Conservation (phyloP, 2,113 vertebrate species). For the Rhinogobius similis region DNA sequence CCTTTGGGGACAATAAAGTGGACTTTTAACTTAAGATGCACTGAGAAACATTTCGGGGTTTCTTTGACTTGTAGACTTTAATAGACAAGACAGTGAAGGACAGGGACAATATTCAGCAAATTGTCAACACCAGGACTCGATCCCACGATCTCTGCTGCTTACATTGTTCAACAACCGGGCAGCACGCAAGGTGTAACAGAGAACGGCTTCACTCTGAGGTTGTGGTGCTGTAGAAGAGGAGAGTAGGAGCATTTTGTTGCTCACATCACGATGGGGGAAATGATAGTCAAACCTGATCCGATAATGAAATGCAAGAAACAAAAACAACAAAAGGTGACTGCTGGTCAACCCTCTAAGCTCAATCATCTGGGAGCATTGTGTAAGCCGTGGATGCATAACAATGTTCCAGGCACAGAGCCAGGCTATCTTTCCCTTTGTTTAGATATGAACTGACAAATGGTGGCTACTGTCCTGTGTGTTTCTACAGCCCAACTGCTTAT, state of each 20-base stretch:
- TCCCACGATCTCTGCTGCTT: no score
- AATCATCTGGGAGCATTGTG: constrained; percentile 36
- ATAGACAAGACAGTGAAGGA: no score
- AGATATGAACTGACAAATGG: constrained; percentile 32
- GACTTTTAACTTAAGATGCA: no score
- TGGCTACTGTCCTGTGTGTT: constrained; percentile 40
- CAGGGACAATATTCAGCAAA: no score
- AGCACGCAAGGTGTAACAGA: background rate
- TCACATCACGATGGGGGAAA: background rate
- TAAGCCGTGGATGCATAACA: constrained; percentile 15
- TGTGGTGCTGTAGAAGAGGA: no score
- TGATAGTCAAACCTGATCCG: background rate
- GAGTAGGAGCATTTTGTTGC: background rate
- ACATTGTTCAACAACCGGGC: no score
- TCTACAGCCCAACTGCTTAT: constrained; percentile 65
- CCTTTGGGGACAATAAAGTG: no score
- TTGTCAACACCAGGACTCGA: no score
- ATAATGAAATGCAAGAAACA: background rate
- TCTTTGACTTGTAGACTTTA: no score
- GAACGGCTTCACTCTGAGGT: background rate
- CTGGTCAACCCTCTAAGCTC: background rate
- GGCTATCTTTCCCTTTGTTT: constrained; percentile 29
- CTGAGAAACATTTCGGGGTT: no score
- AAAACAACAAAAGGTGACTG: constrained; percentile 6
- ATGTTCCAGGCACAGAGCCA: constrained; percentile 18